Evolutionary conservation across 2,888 invertebrate species (phyloP).

Genomic region (Neoitamus cyanurus): DNA sequence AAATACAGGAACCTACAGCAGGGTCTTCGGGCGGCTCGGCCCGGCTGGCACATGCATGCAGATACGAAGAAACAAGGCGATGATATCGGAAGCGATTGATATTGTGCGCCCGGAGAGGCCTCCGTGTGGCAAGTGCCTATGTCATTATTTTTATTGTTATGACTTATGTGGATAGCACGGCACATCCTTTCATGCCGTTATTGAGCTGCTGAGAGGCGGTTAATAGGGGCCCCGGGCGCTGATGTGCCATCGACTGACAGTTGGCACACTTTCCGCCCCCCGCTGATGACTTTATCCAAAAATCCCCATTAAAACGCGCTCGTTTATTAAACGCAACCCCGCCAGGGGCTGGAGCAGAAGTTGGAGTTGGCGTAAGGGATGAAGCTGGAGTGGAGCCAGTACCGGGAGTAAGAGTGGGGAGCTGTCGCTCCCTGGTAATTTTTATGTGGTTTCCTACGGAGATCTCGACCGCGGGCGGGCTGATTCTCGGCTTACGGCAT

Average conservation of each 20-base stretch:
- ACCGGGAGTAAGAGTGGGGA: background rate
- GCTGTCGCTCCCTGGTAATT: background rate
- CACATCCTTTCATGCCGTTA: background rate
- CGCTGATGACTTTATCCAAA: background rate
- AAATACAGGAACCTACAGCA: conserved; percentile 1
- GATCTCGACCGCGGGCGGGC: background rate
- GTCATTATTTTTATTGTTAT: conserved; percentile 52
- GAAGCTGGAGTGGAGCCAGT: too few relatives aligned
- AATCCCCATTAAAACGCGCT: background rate
- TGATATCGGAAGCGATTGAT: conserved; percentile 41
- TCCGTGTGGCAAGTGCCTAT: conserved; percentile 43
- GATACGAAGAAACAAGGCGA: background rate
- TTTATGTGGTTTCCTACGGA: background rate
- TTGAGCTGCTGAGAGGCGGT: background rate
- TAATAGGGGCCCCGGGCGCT: background rate
- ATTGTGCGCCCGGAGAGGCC: conserved; percentile 16
- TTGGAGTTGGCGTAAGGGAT: too few relatives aligned
- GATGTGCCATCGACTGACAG: background rate
- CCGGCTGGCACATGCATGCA: background rate
- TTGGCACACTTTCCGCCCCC: background rate
- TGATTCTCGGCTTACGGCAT: background rate
- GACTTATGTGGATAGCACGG: conserved; percentile 42
- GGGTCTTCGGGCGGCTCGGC: background rate
- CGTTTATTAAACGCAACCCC: background rate
- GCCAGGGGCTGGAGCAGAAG: background rate